Conservation (phyloP, 1,140 invertebrate species). For the Musca domestica region DNA sequence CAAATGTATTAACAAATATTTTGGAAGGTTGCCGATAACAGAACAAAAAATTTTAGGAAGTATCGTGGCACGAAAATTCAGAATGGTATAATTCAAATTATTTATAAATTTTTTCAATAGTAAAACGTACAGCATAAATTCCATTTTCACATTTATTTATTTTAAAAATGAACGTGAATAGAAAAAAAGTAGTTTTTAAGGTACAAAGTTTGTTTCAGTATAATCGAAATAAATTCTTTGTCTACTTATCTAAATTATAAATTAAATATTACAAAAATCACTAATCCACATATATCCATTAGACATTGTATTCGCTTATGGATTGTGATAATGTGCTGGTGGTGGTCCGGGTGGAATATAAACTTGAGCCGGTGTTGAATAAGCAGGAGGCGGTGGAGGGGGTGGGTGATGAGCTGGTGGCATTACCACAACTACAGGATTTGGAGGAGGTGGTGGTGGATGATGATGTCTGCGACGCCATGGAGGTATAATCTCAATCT, state of each 20-base stretch:
- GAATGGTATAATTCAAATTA: too few species aligned
- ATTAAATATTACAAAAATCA: background rate
- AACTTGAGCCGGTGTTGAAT: background rate
- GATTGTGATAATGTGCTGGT: conserved; percentile 21
- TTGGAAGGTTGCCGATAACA: too few species aligned
- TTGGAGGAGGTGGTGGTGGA: conserved; percentile 4
- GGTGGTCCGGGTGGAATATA: conserved; percentile 9
- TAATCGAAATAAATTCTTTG: background rate
- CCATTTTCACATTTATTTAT: too few species aligned
- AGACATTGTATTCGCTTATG: too few species aligned
- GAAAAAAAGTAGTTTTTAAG: background rate
- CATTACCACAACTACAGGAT: conserved; percentile 8
- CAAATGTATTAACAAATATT: too few species aligned
- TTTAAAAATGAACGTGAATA: background rate
- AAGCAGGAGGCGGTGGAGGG: background rate
- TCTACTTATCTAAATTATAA: background rate
- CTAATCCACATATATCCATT: too few species aligned
- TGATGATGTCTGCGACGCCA: conserved; percentile 19
- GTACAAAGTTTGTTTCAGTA: background rate
- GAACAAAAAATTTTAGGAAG: too few species aligned
- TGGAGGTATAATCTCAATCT: conserved; percentile 19
- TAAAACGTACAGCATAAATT: too few species aligned
- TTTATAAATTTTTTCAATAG: too few species aligned
- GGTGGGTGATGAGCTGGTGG: background rate
- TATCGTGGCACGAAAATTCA: too few species aligned